Evolutionary conservation across 1,140 invertebrate species (phyloP).

Genomic region (Ceratitis capitata): DNA sequence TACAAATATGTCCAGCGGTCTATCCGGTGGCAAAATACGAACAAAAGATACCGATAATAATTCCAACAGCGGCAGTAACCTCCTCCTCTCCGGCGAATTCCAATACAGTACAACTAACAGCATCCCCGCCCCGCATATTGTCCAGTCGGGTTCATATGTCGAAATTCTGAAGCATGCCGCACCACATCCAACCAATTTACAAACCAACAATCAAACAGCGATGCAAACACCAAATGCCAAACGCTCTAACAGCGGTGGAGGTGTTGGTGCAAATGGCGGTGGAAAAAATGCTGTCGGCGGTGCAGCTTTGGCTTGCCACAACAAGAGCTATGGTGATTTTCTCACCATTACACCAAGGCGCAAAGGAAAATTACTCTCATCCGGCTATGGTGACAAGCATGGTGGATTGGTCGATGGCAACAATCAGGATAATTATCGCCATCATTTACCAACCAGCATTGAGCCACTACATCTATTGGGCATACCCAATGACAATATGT

Average conservation of each 20-base stretch:
- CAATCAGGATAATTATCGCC: constrained; percentile 46
- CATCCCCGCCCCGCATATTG: constrained; percentile 49
- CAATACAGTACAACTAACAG: constrained; percentile 47
- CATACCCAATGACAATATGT: constrained; percentile 44
- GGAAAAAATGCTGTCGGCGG: neutral
- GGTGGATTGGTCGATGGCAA: constrained; percentile 38
- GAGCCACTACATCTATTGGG: constrained; percentile 50
- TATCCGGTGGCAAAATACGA: constrained; percentile 51
- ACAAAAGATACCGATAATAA: constrained; percentile 52
- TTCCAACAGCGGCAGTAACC: constrained; percentile 50
- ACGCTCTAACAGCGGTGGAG: neutral
- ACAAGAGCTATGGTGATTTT: constrained; percentile 53
- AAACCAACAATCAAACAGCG: neutral
- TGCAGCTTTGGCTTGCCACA: constrained; percentile 44
- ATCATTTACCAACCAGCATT: constrained; percentile 49
- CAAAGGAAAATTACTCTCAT: constrained; percentile 46
- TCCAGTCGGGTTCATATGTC: constrained; percentile 53
- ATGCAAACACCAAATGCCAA: neutral
- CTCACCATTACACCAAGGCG: constrained; percentile 48
- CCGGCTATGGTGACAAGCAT: constrained; percentile 35
- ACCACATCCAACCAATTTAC: constrained; percentile 37
- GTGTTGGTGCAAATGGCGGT: neutral
- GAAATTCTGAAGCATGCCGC: constrained; percentile 50
- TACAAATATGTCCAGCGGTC: constrained; percentile 55
- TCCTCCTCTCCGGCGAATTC: constrained; percentile 46